A percentile compares a stretch with the other conserved stretches of the same genome.
Conservation (phyloP, 2,113 vertebrate genomes). For the Poeciliopsis turrubarensis region DNA sequence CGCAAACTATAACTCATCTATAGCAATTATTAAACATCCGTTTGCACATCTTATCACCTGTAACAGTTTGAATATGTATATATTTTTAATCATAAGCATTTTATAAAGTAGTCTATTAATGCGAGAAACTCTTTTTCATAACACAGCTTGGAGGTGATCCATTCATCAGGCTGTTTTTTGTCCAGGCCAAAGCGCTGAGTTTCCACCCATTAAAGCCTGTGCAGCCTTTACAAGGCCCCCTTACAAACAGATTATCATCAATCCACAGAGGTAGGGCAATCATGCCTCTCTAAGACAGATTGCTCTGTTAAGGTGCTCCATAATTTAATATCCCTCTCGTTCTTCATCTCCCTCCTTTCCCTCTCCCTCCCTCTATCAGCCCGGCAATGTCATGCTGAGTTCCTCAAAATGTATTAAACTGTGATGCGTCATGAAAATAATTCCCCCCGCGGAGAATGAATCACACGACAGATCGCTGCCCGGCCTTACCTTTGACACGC, state of each 20-base stretch:
- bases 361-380: conserved; percentile 35
- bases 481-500: conserved; percentile 76
- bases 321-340: conserved; percentile 79
- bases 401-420: conserved; percentile 81
- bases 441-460: conserved; percentile 73
- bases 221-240: conserved; percentile 53
- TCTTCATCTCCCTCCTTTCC: conserved; percentile 53
- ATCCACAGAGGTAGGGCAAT: conserved; percentile 69
- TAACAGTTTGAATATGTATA: no score
- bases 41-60: not conserved
- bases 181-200: conserved; percentile 8
- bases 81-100: not conserved
- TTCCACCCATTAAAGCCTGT: conserved; percentile 31
- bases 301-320: conserved; percentile 77
- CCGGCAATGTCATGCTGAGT: conserved; percentile 71
- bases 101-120: not conserved
- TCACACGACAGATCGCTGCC: conserved; percentile 75
- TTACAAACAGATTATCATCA: conserved; percentile 77
- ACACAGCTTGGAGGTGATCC: not conserved
- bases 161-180: conserved; percentile 15
- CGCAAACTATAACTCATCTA: no score
- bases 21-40: not conserved
- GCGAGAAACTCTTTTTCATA: not conserved
- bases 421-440: conserved; percentile 79
- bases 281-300: conserved; percentile 75